phyloP scores from a whole-genome alignment of 1,140 invertebrate genomes.

The Papilio helenus region DNA sequence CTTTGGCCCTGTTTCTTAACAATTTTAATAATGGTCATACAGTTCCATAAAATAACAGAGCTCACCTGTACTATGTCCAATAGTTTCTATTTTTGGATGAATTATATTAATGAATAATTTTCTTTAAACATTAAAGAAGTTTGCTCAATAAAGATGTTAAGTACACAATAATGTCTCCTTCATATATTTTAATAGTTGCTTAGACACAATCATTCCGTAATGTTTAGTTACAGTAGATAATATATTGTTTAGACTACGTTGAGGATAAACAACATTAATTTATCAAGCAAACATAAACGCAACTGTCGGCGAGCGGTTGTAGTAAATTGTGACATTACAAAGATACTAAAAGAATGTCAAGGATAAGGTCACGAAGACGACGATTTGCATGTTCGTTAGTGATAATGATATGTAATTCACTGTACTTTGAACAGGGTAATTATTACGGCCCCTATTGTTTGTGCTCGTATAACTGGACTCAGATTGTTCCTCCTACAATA shows the following conservation, averaged over 20 bases:
- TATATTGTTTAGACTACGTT: slow-evolving; percentile 10
- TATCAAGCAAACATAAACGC: slow-evolving; percentile 31
- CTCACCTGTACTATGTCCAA: neutral
- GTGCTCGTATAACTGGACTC: slow-evolving; percentile 37
- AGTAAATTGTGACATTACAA: slow-evolving; percentile 46
- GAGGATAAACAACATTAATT: slow-evolving; percentile 13
- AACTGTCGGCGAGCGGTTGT: neutral
- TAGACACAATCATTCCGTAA: slow-evolving; percentile 8
- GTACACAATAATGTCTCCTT: neutral
- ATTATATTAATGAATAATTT: neutral
- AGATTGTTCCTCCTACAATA: slow-evolving; percentile 17
- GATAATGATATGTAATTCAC: slow-evolving; percentile 61
- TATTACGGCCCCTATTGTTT: slow-evolving; percentile 61
- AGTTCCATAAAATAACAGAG: neutral
- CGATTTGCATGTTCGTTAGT: slow-evolving; percentile 62
- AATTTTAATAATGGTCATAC: neutral
- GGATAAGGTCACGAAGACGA: slow-evolving; percentile 46
- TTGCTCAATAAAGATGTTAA: neutral
- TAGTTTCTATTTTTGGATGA: neutral
- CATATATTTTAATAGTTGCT: slow-evolving; percentile 13
- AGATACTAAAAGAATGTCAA: slow-evolving; percentile 68
- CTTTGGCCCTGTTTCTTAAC: neutral
- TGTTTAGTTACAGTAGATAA: slow-evolving; percentile 9
- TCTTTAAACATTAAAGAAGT: too few relatives aligned
- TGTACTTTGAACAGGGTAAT: slow-evolving; percentile 50